Evolutionary conservation across 2,888 invertebrate species (phyloP), one percentile per base, ranked within the genome.

Genomic region (Brachyopa scutellaris): DNA sequence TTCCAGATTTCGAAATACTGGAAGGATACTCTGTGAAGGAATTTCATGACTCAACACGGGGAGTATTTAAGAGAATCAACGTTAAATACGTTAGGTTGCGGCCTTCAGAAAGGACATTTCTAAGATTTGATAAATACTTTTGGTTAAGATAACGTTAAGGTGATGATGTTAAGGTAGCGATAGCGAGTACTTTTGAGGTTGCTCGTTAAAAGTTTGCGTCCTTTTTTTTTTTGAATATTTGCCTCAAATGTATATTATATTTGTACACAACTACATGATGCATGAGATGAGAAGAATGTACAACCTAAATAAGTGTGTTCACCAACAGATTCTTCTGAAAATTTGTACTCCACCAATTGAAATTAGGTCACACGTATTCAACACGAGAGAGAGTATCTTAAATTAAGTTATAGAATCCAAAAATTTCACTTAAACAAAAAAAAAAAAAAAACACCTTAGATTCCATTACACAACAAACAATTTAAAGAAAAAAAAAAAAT

Each of bases 391-490:
- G 67, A 51, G 40, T 4, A 40, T 45, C 53, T 26, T 55, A 40
- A 66, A 59, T 61, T 61, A 70, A 64, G 15, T 67, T 62, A 67
- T 33, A 42, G 29, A 47, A 79, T 53, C n/a, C n/a, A 33, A 61
- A n/a, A 31, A 49, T 33, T n/a, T 40, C 11, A n/a, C 11, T 17
- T 3, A 26, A 6, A 51, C 51, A 17, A 9, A 47, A 33, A 38
- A 38, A n/a, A 40, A 59, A 40, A 42, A 64, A 64, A 19, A 57
- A 57, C 6, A n/a, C 31, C 57, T 21, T 15, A 38, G 15, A 80
- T 76, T 76, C 62, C 76, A 70, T 74, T 80, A 76, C 80, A 80
- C 64, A 80, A 80, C 76, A 80, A 64, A 74, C 23, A 69, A 47
- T 42, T 59, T 13, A 9, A 0, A 5, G 31, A 53, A 38, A 47